Conservation (phyloP, 92 coral and sea anemone species). For the Zoanthus gigantus region DNA sequence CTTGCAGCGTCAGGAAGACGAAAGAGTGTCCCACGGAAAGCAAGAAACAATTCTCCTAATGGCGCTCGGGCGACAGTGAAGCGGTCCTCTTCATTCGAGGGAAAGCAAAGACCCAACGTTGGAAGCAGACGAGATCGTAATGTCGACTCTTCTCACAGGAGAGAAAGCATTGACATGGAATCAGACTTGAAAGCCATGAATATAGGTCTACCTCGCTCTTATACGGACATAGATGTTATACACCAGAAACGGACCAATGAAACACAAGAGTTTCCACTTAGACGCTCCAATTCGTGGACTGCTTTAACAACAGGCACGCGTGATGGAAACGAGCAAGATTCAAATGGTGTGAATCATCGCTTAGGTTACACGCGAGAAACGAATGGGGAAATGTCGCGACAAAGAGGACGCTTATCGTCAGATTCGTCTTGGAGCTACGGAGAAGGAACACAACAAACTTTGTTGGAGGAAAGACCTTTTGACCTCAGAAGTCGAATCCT, state of each 20-base stretch:
- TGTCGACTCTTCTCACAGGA: constrained; percentile 37
- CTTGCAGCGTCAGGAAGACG: constrained; percentile 90
- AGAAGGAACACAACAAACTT: constrained; percentile 10
- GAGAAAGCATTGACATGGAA: constrained; percentile 31
- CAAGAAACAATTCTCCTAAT: constrained; percentile 63
- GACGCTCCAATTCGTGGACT: constrained; percentile 85
- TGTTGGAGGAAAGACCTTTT: constrained; percentile 15
- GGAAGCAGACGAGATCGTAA: constrained; percentile 65
- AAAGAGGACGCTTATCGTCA: constrained; percentile 60
- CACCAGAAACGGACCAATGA: constrained; percentile 58
- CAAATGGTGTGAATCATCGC: constrained; percentile 16
- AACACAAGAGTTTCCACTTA: constrained; percentile 59
- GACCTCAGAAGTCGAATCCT: constrained; percentile 59
- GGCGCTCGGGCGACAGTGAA: constrained; percentile 76
- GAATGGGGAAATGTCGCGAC: constrained; percentile 55
- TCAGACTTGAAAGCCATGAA: constrained; percentile 47
- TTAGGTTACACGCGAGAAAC: constrained; percentile 8
- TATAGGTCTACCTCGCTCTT: constrained; percentile 66
- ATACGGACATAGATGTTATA: constrained; percentile 79
- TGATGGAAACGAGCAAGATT: constrained; percentile 28
- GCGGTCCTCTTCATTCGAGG: constrained; percentile 92
- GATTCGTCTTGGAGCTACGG: constrained; percentile 45
- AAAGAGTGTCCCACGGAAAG: constrained; percentile 76
- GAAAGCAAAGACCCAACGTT: constrained; percentile 72
- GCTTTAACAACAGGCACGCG: constrained; percentile 59